These are phyloP conservation scores for Dryocosmus kuriphilus DNA, from an alignment of 2,888 invertebrate genomes.

Conservation along the genomic window DNA sequence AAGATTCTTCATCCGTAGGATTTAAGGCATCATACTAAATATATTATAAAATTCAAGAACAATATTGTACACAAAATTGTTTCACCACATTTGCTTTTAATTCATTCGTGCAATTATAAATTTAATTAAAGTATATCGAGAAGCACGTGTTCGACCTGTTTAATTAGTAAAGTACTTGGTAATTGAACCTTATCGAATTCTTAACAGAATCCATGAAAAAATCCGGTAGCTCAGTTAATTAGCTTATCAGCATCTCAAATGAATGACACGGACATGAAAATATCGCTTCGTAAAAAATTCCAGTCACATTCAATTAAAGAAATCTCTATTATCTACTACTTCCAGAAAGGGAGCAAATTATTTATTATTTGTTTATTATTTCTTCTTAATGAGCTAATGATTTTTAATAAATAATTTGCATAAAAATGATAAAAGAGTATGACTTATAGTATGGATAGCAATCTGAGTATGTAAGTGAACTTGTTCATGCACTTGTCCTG, in stretches of 20 bases:
- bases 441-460: no score
- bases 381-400: not conserved
- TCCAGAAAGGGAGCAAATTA: not conserved
- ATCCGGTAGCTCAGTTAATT: not conserved
- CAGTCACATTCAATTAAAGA: not conserved
- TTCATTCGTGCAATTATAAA: not conserved
- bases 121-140: not conserved
- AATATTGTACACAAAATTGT: no score
- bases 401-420: not conserved
- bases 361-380: no score
- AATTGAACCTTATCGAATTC: slow-evolving; percentile 5
- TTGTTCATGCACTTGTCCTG: no score
- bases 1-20: no score
- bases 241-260: not conserved
- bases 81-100: no score
- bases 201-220: not conserved
- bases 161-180: not conserved
- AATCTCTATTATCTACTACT: not conserved
- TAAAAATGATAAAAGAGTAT: no score
- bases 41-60: no score
- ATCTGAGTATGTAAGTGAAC: no score
- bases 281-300: not conserved
- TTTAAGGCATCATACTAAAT: no score
- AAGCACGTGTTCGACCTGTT: not conserved
- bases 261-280: not conserved